Base-by-base conservation (phyloP, 2,888 invertebrate species). In the Polydrusus tereticollis region DNA sequence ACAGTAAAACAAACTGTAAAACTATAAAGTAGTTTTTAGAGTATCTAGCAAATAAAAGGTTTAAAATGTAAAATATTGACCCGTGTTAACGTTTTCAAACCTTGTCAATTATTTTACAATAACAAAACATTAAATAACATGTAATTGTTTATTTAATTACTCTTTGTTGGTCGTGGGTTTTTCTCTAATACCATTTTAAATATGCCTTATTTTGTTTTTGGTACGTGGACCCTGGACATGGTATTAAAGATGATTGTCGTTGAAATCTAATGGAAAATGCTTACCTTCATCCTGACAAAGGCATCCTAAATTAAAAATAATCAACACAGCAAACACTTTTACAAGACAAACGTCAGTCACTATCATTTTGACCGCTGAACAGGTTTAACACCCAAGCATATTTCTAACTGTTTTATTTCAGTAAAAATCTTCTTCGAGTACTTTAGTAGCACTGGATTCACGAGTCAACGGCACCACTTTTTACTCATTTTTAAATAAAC, bases 281-380 rank as follows among this genome's bases (percentile, higher is more conserved):
- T n/a, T 67, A 67, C 67, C 67, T 57, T 67, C n/a, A n/a, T n/a
- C 45, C 47, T 58, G 67, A 47, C 45, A 57, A 14, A 23, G 43
- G 36, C 67, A 58, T 23, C 33, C 26, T 21, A 43, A 59, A 1
- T 20, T 33, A 33, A 36, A 29, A 59, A 58, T 2, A 33, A 67
- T 12, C 1, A 67, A 47, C 47, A 67, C 21, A 52, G 57, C 20
- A 41, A 47, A 45, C 59, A 67, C 67, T 67, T 58, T 67, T 36
- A 33, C 67, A 47, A 67, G 18, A 26, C 21, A 33, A n/a, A 21
- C 21, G 36, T 58, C 43, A 43, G 5, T 43, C 47, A 58, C 33
- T 55, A 38, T 58, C 29, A 58, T 67, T 58, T 58, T 47, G 45
- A 20, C 2, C 55, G 26, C 55, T 4, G 20, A 12, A 29, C 33